Evolutionary conservation across 2,888 invertebrate species (phyloP), one percentile per base, ranked within the genome.

Genomic region (Tipula lateralis): DNA sequence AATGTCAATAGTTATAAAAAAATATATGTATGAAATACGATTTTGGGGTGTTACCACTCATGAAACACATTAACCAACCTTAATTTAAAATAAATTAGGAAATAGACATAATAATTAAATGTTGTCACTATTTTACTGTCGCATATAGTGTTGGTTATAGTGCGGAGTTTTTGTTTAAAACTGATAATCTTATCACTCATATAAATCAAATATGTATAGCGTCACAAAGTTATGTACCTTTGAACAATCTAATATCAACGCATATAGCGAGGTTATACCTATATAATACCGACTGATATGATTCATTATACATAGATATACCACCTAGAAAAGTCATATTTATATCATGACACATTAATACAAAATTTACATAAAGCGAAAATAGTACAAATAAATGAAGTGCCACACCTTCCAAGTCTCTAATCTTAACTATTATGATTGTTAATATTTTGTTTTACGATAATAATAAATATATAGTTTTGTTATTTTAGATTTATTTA

Each of bases 131-230:
- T 66, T 39, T 39, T 39, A n/a, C n/a, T 39, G n/a, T 39, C n/a
- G 39, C n/a, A n/a, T n/a, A n/a, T n/a, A n/a, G n/a, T n/a, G n/a
- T n/a, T n/a, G n/a, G n/a, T n/a, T n/a, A n/a, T n/a, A n/a, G n/a
- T 44, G 44, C n/a, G 44, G 44, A n/a, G n/a, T n/a, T 44, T 66
- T 66, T 66, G 66, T 66, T 66, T 66, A 66, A 66, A 66, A 66
- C 66, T 66, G 66, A 66, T 66, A 66, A 66, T 66, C 66, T 66
- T n/a, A 66, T 66, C 66, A 66, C 66, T 66, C 24, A 7, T 0
- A 66, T 24, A 66, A 66, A 66, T 66, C 66, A 66, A 66, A 66
- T 66, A 66, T 66, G 66, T 66, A 24, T 24, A 66, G 12, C 24
- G 66, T 66, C 66, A 66, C 16, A 44, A n/a, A 44, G 44, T 44